Base-by-base conservation (phyloP, 2,888 invertebrate species). In the Apamea anceps region DNA sequence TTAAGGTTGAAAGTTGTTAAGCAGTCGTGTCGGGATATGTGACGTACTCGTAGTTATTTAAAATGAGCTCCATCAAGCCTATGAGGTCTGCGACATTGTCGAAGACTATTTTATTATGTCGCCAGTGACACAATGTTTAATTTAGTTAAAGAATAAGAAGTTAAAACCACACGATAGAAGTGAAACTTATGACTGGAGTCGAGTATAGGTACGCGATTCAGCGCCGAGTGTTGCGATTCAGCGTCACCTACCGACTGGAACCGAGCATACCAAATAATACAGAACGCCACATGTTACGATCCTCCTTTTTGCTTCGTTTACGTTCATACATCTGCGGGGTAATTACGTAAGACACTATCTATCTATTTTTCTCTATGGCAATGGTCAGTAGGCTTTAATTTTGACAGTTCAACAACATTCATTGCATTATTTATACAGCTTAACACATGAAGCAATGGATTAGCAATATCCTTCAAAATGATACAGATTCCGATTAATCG, bases 71-170 rank as follows among this genome's bases (percentile, higher is more conserved):
- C 48, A 89, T 88, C 88, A 89, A 89, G 90, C 89, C 89, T 90
- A 91, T 90, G 87, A 90, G 90, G 88, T 87, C 80, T 86, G 73
- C 85, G 89, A 89, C 88, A 91, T 90, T 92, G 90, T 91, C 91
- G 89, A 92, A 93, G 83, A 79, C 88, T 91, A 87, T 90, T 88
- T 91, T 86, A 90, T 91, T 87, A 88, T 84, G 85, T 81, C 87
- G 78, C 78, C 81, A 80, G 87, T 90, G 79, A 72, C 84, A 89
- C 88, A 72, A 77, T 80, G 68, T 25, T 65, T 45, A 42, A 37
- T 74, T 12, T n/a, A n/a, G 12, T 12, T 57, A n/a, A 57, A 57
- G 57, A 60, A n/a, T n/a, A 60, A n/a, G n/a, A 60, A 60, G n/a
- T n/a, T 0, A 60, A 60, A 57, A n/a, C 12, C 57, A n/a, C 10